Evolutionary conservation across 1,140 invertebrate species (phyloP), one percentile per base, ranked within the genome.

Genomic region (Diplogasteroides magnus): DNA sequence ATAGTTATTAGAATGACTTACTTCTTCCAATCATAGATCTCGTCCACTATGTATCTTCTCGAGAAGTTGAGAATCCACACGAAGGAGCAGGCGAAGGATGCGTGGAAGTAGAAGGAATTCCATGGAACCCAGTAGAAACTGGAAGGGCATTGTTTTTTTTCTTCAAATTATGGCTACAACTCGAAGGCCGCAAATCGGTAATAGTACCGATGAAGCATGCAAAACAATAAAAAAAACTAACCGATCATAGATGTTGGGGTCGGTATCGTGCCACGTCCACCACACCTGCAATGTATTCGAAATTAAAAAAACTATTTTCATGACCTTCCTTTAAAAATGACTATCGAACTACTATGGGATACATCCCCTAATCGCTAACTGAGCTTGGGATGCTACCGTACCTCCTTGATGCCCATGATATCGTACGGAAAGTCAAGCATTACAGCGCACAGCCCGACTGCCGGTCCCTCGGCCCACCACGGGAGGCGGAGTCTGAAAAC

Each of bases 261-360:
- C 90, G 0, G 90, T 91, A 79, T 91, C 90, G 79, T 92, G 90
- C 90, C 90, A 91, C 0, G 89, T 90, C 90, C 90, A 91, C 83
- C 90, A 90, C 1, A 91, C 81, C n/a, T n/a, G n/a, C n/a, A n/a
- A n/a, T n/a, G n/a, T n/a, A n/a, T n/a, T n/a, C n/a, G n/a, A n/a
- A n/a, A n/a, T n/a, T n/a, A n/a, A n/a, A n/a, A n/a, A n/a, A n/a
- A n/a, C n/a, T n/a, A n/a, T n/a, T n/a, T n/a, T n/a, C n/a, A n/a
- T n/a, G n/a, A n/a, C n/a, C n/a, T n/a, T n/a, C n/a, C n/a, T n/a
- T n/a, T n/a, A n/a, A n/a, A n/a, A n/a, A n/a, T n/a, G n/a, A n/a
- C n/a, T n/a, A n/a, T n/a, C n/a, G n/a, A n/a, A n/a, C n/a, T n/a
- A n/a, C n/a, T n/a, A n/a, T n/a, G n/a, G n/a, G n/a, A n/a, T n/a